Percentiles rank a stretch among this genome's conserved stretches.
phyloP scores from a whole-genome alignment of 2,797 vertebrate species.

The Pteropus rufus region DNA sequence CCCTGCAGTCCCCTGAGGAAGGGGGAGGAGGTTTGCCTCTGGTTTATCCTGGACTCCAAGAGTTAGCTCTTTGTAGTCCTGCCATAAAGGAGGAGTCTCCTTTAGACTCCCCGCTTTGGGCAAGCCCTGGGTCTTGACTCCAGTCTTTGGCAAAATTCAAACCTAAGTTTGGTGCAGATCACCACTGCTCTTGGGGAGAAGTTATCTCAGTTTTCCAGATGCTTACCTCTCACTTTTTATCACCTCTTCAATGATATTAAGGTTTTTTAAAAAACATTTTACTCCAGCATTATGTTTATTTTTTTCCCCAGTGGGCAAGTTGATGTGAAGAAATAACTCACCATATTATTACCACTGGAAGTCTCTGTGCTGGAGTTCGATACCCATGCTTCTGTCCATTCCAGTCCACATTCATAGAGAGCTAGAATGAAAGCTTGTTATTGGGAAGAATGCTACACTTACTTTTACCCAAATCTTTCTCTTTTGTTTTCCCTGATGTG shows the following conservation, averaged over 20 bases:
- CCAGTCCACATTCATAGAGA: not conserved
- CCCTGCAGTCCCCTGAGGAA: not conserved
- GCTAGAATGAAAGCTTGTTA: not conserved
- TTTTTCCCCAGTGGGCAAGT: fast-evolving
- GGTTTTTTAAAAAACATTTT: not conserved
- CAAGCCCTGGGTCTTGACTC: not conserved
- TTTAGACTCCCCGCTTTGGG: not conserved
- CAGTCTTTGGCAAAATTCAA: not conserved
- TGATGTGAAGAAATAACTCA: not conserved
- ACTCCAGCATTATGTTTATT: not conserved
- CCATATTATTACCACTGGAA: not conserved
- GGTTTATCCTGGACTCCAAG: not conserved
- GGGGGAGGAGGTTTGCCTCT: not conserved
- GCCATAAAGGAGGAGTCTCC: not conserved
- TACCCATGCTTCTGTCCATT: not conserved
- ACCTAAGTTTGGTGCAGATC: not conserved
- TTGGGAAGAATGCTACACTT: not conserved
- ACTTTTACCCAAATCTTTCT: not conserved
- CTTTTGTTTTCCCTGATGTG: not conserved
- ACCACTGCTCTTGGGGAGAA: not conserved
- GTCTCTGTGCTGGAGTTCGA: not conserved
- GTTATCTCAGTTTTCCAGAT: not conserved
- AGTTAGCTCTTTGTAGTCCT: not conserved
- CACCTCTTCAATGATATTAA: not conserved
- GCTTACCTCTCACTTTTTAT: not conserved